Evolutionary conservation across 2,888 invertebrate genomes (phyloP), one percentile per base, ranked within the genome.

Genomic region (Tetranychus piercei): DNA sequence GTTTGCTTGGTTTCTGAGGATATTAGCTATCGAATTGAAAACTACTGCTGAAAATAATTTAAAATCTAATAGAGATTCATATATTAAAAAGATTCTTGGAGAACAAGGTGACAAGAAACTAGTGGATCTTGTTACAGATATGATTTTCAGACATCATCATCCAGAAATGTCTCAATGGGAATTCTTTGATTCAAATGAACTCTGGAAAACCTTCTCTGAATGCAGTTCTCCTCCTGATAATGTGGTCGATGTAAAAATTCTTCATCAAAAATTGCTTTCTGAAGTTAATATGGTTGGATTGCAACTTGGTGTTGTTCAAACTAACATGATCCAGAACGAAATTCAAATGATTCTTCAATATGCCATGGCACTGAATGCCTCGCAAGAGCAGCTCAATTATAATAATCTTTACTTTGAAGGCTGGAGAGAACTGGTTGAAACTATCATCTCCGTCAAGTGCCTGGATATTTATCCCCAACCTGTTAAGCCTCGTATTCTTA

Each of bases 351-450:
- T 77, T n/a, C 73, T 76, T 34, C 20, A 65, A 22, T 77, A 72
- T 65, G 75, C 77, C 20, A 75, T 73, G n/a, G 45, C 72, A 43
- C 69, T 77, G 8, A 77, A 77, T 64, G 69, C 66, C 44, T 76
- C 76, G 34, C 71, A 77, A 11, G 55, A 75, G 22, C 55, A 71
- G 23, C 69, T 76, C 2, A 72, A 22, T 22, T 22, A 44, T 8
- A 77, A 77, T 65, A 73, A n/a, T 44, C 55, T 73, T 11, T 77
- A 65, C 44, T 73, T 77, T 44, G 76, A 77, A 43, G 71, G 74
- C 34, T 77, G 77, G 77, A 70, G 77, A 67, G 76, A 77, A 64
- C 69, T 77, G 22, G 45, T 64, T 6, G 77, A 77, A 70, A 72
- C 74, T 22, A n/a, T 77, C 1, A 74, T 77, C 11, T 70, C 71